Evolutionary conservation across 2,888 invertebrate genomes (phyloP).

Genomic region (Phymatocera aterrima): DNA sequence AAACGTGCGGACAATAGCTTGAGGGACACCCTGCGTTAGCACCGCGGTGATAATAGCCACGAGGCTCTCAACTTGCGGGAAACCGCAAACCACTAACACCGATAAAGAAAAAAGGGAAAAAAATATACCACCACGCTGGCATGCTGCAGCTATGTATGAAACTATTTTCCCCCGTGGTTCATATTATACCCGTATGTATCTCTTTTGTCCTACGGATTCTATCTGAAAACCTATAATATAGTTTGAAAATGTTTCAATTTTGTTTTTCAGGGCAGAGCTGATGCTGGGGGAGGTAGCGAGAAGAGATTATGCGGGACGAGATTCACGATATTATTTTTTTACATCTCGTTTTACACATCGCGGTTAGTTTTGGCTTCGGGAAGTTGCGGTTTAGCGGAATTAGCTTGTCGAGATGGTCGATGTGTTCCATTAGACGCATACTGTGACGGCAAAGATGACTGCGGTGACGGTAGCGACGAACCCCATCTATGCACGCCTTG

Average conservation of each 20-base stretch:
- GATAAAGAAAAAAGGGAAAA: no score
- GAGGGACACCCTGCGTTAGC: neutral
- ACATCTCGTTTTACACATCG: neutral
- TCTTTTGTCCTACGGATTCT: no score
- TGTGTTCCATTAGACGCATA: constrained; percentile 91
- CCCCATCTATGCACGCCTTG: constrained; percentile 88
- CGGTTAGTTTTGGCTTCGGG: constrained; percentile 40
- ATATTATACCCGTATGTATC: no score
- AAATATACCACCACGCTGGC: no score
- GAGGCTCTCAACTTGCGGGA: neutral
- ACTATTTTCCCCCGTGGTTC: no score
- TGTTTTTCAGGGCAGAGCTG: constrained; percentile 65
- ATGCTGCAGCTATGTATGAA: no score
- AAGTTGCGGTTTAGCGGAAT: constrained; percentile 87
- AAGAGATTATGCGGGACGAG: constrained; percentile 1
- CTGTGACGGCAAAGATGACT: constrained; percentile 91
- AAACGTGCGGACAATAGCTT: constrained; percentile 22
- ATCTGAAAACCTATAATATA: no score
- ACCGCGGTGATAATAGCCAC: neutral
- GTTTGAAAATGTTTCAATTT: neutral
- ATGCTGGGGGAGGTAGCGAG: constrained; percentile 62
- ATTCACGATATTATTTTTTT: neutral
- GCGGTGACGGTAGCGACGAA: constrained; percentile 91
- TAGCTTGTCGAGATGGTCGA: constrained; percentile 83
- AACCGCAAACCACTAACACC: constrained; percentile 14